Percentiles rank a stretch among this genome's conserved stretches.
phyloP scores from a whole-genome alignment of 2,113 vertebrate genomes.

The Corythornis madagascariensis region DNA sequence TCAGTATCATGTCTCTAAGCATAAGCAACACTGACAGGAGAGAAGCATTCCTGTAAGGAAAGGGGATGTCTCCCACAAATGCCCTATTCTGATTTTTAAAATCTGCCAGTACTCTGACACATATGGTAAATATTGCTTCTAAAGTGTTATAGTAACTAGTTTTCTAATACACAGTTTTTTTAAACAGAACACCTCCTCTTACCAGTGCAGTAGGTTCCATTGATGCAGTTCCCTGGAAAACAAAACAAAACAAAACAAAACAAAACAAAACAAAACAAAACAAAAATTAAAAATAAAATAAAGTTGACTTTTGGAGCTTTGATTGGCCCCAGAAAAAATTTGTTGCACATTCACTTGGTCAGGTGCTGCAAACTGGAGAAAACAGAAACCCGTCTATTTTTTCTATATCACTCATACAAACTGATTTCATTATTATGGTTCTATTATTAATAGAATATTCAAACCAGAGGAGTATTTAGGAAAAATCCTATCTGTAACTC shows the following conservation, averaged over 20 bases:
- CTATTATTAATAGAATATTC: not conserved
- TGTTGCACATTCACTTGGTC: rapidly evolving
- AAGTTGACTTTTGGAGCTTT: not conserved
- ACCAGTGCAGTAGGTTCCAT: not conserved
- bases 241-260: not conserved
- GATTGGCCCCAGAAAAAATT: not conserved
- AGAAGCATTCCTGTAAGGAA: not conserved
- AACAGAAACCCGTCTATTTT: not conserved
- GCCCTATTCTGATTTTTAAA: not conserved
- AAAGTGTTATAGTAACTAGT: not conserved
- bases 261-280: not conserved
- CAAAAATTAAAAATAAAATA: not conserved
- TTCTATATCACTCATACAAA: not conserved
- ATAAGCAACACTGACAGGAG: not conserved
- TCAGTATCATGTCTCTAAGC: not conserved
- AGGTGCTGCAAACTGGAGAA: not conserved
- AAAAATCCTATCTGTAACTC: not conserved
- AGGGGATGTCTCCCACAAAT: not conserved
- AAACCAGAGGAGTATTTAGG: not conserved
- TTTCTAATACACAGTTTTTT: not conserved
- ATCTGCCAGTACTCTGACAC: not conserved
- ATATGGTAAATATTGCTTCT: not conserved
- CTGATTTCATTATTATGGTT: not conserved
- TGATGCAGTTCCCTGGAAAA: not conserved
- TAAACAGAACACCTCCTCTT: not conserved